Percentiles rank a stretch among this genome's conserved stretches.
These are phyloP conservation scores for Drosophila parthenogenetica DNA, from an alignment of 2,888 invertebrate genomes.

Conservation along the genomic window DNA sequence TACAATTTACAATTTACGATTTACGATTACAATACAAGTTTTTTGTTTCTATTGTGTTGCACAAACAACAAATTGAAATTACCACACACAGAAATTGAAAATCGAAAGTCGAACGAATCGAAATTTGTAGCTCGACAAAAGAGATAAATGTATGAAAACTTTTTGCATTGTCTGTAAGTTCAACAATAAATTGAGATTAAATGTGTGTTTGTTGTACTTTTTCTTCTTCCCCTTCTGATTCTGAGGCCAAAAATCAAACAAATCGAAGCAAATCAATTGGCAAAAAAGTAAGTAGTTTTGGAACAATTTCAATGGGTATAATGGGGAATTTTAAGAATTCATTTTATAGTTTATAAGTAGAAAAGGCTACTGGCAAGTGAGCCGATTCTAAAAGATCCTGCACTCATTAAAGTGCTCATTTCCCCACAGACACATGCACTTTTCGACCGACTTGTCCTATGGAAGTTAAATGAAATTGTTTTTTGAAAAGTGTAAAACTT, in stretches of 20 bases:
- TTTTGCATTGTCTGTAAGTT: conserved; percentile 59
- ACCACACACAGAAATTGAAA: conserved; percentile 43
- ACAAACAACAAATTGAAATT: conserved; percentile 46
- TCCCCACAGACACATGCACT: no score
- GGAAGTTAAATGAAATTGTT: no score
- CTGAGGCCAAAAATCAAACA: neutral
- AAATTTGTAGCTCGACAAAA: conserved; percentile 47
- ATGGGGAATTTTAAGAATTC: no score
- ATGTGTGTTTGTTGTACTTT: conserved; percentile 37
- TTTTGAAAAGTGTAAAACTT: no score
- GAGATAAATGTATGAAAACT: conserved; percentile 59
- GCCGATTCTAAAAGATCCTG: no score
- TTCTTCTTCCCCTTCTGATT: neutral
- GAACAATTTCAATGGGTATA: no score
- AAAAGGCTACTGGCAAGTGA: no score
- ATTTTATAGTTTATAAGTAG: no score
- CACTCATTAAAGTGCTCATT: no score
- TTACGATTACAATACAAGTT: conserved; percentile 43
- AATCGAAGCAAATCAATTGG: neutral
- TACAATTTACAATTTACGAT: conserved; percentile 54
- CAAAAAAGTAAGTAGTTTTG: neutral
- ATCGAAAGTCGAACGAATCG: conserved; percentile 55
- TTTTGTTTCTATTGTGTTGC: conserved; percentile 39
- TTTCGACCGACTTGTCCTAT: no score
- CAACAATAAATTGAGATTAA: conserved; percentile 61